A percentile compares a stretch with the other conserved stretches of the same genome.
Evolutionary conservation across 2,113 vertebrate species (phyloP).

Genomic region (Nerophis lumbriciformis): DNA sequence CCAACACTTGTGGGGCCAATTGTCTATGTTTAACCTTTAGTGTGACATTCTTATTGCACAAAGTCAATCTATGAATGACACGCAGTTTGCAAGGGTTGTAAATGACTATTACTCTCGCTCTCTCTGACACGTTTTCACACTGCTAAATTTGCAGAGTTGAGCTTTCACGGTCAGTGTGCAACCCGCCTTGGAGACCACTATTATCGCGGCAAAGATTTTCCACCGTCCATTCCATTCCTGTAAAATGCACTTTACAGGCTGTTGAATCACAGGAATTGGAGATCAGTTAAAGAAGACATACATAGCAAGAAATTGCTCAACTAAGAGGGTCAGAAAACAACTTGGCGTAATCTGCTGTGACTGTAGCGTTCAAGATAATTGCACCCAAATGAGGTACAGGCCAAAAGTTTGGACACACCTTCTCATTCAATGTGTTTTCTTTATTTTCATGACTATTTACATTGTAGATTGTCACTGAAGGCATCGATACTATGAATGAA

Average conservation of each 20-base stretch:
- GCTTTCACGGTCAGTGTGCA: slow-evolving; percentile 37
- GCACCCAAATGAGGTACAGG: background rate
- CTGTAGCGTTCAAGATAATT: slow-evolving; percentile 1
- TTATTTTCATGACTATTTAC: too few relatives aligned
- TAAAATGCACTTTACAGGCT: slow-evolving; percentile 19
- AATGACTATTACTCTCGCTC: slow-evolving; percentile 30
- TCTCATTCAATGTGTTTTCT: too few relatives aligned
- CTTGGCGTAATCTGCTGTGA: slow-evolving; percentile 33
- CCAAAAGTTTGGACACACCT: too few relatives aligned
- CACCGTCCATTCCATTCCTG: slow-evolving; percentile 21
- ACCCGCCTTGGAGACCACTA: slow-evolving; percentile 18
- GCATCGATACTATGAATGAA: too few relatives aligned
- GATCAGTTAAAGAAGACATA: slow-evolving; percentile 23
- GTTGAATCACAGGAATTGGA: slow-evolving; percentile 35
- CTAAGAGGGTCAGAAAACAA: slow-evolving; percentile 16
- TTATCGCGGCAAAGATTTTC: slow-evolving; percentile 32
- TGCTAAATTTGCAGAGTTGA: slow-evolving; percentile 34
- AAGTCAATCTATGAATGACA: slow-evolving; percentile 48
- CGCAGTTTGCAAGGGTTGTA: slow-evolving; percentile 22
- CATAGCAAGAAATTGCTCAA: slow-evolving; percentile 8
- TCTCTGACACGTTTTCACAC: slow-evolving; percentile 8
- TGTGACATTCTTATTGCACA: slow-evolving; percentile 32
- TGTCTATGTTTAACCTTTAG: slow-evolving; percentile 27
- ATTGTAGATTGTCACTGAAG: too few relatives aligned
- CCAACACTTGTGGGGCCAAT: slow-evolving; percentile 3